Evolutionary conservation across 2,888 invertebrate species (phyloP), one percentile per base, ranked within the genome.

Genomic region (Leucophenga montana): DNA sequence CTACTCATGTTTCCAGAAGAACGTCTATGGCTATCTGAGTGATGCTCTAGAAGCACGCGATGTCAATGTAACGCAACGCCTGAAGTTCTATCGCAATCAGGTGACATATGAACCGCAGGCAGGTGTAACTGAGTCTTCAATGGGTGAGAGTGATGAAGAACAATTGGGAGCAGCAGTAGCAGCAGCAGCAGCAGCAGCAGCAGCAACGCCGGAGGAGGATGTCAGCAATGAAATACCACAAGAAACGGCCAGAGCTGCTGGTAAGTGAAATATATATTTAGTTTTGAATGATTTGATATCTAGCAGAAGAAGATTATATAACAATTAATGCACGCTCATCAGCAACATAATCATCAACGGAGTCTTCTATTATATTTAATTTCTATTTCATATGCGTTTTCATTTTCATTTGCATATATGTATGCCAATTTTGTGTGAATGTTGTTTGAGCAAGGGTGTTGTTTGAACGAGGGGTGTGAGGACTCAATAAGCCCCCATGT

Each of bases 1-100:
- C 72, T 90, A 94, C 82, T 91, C 92, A 75, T 95, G 95, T 85
- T 92, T 95, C 69, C 94, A 94, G 82, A 93, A 93, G 80, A 94
- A 93, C 82, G 92, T 95, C 44, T 94, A 93, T 82, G 89, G 90
- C n/a, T 95, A 93, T 81, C 88, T 95, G 73, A 92, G 93, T 76
- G 90, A 91, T 39, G 92, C 92, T 31, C 89, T 95, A 66, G 91
- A 92, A 56, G 89, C 90, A 27, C 92, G 91, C 81, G 93, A 94
- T 85, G 90, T 94, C 18, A 92, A 92, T 76, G 90, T 94, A 18
- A 91, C 92, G 71, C 90, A 92, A 85, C 91, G 93, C 78, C 86
- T 93, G 83, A 89, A 90, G 64, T 92, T 94, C 83, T 92, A 90
- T 73, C 92, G 91, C 78, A 94, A 94, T 84, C 90, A 90, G 77